A percentile compares a stretch with the other conserved stretches of the same genome.
Conservation (phyloP, 1,140 invertebrate species). For the Drosophila watanabei region DNA sequence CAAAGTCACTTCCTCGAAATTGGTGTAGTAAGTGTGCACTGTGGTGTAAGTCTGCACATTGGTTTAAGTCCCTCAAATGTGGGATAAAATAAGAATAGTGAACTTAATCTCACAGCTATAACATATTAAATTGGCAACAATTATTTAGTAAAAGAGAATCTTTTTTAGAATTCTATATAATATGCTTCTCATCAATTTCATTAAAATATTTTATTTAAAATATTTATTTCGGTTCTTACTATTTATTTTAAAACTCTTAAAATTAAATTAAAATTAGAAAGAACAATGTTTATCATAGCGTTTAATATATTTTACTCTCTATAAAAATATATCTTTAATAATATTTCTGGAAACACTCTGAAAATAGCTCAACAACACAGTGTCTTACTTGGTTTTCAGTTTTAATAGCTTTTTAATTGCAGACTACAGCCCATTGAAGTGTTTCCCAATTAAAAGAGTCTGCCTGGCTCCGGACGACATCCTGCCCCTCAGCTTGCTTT, state of each 20-base stretch:
- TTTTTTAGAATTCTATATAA: background rate
- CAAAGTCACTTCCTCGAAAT: conserved; percentile 28
- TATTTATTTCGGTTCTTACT: no score
- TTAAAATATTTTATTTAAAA: no score
- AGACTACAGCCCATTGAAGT: conserved; percentile 72
- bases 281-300: background rate
- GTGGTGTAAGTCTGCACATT: conserved; percentile 12
- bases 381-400: conserved; percentile 59
- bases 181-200: background rate
- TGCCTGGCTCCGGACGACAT: conserved; percentile 70
- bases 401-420: conserved; percentile 83
- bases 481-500: conserved; percentile 8
- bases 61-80: background rate
- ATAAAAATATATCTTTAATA: background rate
- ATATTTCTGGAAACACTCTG: no score
- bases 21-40: conserved; percentile 21
- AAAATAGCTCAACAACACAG: conserved; percentile 14
- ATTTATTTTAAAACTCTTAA: no score
- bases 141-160: background rate
- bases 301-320: background rate
- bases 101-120: background rate
- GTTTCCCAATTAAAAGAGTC: conserved; percentile 83
- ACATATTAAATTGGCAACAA: background rate
- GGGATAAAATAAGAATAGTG: no score
- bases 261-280: no score